These are phyloP conservation scores for Mirza zaza DNA, from an alignment of 2,113 vertebrate genomes.

Conservation along the genomic window DNA sequence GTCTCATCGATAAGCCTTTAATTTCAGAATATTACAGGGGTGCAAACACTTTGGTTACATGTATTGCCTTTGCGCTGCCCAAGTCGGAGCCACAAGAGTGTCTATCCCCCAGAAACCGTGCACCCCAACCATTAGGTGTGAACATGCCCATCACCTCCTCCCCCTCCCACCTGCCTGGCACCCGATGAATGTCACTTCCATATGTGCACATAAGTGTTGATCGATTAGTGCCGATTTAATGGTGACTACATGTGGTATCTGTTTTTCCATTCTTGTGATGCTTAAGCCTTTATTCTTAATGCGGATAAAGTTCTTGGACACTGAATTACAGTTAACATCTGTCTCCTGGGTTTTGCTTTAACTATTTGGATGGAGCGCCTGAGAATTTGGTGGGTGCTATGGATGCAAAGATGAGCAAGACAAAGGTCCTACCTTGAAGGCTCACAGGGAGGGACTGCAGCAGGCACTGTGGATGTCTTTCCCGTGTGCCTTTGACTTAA, in stretches of 20 bases:
- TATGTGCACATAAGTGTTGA: too few relatives aligned
- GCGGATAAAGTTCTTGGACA: not conserved
- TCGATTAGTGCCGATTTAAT: too few relatives aligned
- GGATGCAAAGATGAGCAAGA: not conserved
- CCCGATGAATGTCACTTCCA: too few relatives aligned
- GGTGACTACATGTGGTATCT: too few relatives aligned
- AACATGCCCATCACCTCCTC: too few relatives aligned
- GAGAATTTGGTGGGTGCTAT: not conserved
- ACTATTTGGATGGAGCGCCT: fast-evolving
- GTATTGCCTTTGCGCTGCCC: too few relatives aligned
- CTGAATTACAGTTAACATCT: not conserved
- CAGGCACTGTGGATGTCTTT: not conserved
- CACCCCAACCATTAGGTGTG: too few relatives aligned
- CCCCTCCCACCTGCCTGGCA: too few relatives aligned
- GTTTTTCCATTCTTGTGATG: too few relatives aligned
- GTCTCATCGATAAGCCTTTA: not conserved
- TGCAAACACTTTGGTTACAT: too few relatives aligned
- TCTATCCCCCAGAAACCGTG: too few relatives aligned
- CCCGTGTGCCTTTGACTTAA: not conserved
- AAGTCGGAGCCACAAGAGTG: too few relatives aligned
- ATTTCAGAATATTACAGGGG: not conserved
- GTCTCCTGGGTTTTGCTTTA: not conserved
- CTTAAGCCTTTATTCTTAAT: not conserved
- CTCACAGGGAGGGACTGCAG: not conserved
- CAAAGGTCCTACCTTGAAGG: not conserved